Conservation (phyloP, 2,888 invertebrate species). For the Stenoptilia bipunctidactyla region DNA sequence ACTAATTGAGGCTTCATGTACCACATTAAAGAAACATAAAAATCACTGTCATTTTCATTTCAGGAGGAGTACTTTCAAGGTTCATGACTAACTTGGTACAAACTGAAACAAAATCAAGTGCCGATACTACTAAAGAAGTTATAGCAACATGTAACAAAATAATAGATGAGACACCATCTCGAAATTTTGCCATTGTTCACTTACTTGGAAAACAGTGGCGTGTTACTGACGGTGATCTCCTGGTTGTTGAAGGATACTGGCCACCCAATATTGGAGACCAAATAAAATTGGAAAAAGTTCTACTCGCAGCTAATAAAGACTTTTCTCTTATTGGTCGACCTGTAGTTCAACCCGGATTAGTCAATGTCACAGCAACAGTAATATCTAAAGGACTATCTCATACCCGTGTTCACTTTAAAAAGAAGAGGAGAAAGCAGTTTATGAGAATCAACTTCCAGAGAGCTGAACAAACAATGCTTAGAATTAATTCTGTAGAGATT, state of each 20-base stretch:
- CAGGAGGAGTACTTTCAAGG: constrained; percentile 50
- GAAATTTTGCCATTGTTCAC: constrained; percentile 87
- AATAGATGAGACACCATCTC: constrained; percentile 67
- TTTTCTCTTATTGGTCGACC: constrained; percentile 88
- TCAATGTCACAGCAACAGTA: constrained; percentile 83
- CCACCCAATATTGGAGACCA: constrained; percentile 84
- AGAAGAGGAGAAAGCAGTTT: constrained; percentile 83
- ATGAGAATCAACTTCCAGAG: constrained; percentile 80
- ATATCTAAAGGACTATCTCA: constrained; percentile 87
- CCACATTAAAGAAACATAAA: no score
- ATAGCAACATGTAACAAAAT: constrained; percentile 75
- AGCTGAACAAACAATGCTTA: constrained; percentile 78
- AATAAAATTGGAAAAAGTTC: constrained; percentile 85
- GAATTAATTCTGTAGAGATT: constrained; percentile 81
- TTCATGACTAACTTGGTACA: constrained; percentile 36
- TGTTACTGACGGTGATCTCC: constrained; percentile 86
- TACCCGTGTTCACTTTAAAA: constrained; percentile 82
- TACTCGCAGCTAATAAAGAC: constrained; percentile 82
- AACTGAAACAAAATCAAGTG: constrained; percentile 24
- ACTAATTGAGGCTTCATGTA: background rate
- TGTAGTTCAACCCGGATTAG: constrained; percentile 78
- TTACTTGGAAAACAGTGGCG: constrained; percentile 87
- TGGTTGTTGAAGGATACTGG: constrained; percentile 87
- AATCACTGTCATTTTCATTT: constrained; percentile 20
- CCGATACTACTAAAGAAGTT: constrained; percentile 57